Evolutionary conservation across 2,113 vertebrate genomes (phyloP), one percentile per base, ranked within the genome.

Genomic region (Xiphias gladius): DNA sequence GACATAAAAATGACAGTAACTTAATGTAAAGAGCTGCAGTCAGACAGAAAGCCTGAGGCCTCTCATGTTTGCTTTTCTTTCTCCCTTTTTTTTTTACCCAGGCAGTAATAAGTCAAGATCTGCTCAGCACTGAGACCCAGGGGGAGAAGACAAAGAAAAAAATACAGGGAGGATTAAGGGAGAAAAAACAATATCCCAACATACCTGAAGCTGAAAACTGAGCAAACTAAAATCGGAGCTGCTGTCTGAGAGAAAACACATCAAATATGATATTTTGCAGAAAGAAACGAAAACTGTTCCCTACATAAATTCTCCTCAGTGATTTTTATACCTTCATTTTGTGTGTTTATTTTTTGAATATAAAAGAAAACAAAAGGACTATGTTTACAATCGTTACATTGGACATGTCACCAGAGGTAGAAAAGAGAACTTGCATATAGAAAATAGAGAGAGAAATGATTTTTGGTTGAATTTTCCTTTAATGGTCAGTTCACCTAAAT

Each of bases 151-250:
- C 46, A 28, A 7, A 32, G 43, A 54, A 17, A 17, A 12, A n/a
- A 57, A 20, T 50, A 24, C 55, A 43, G 37, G 41, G 20, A 57
- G 80, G 69, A 78, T 78, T 75, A 78, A 41, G 46, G 63, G n/a
- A 30, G 41, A 24, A 69, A 35, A 84, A 83, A 63, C 59, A 77
- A 79, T 41, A 73, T 37, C 4, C 58, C 6, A 67, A 30, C 57
- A 74, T 58, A 52, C 43, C 71, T 14, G 32, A 66, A 58, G 69
- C 46, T 41, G 35, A 67, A 52, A 17, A 39, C 14, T 7, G 1
- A 58, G 26, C 24, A 28, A 14, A 26, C n/a, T 10, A 1, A 37
- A 7, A 4, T 30, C 61, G 14, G 37, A 70, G 58, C 50, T 69
- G 54, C 55, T 41, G 24, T n/a, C 30, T 57, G 54, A 57, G 10